phyloP scores from a whole-genome alignment of 1,140 invertebrate genomes.

The Odontomachus brunneus region DNA sequence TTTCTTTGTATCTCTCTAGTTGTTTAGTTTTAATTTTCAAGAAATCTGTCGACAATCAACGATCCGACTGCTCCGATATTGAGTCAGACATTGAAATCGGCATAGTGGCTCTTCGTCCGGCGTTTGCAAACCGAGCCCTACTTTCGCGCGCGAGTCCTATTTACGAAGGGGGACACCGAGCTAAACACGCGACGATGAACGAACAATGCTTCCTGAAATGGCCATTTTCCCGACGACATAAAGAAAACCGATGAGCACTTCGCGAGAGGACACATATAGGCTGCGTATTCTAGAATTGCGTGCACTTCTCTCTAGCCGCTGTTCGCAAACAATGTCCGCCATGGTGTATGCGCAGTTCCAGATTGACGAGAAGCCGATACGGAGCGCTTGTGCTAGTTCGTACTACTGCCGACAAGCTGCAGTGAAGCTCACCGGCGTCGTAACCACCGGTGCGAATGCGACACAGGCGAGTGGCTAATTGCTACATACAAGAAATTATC shows the following conservation, averaged over 20 bases:
- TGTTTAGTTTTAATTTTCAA: background rate
- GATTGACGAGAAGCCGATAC: conserved; percentile 47
- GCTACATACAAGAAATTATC: background rate
- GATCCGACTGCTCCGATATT: background rate
- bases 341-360: background rate
- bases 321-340: conserved; percentile 34
- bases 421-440: background rate
- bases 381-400: conserved; percentile 13
- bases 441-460: background rate
- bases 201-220: conserved; percentile 48
- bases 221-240: conserved; percentile 41
- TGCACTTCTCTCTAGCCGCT: background rate
- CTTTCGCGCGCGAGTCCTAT: conserved; percentile 3
- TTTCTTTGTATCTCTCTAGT: background rate
- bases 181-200: conserved; percentile 16
- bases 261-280: conserved; percentile 32
- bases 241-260: conserved; percentile 46
- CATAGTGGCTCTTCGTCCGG: conserved; percentile 4
- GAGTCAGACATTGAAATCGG: conserved; percentile 15
- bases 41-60: too few species aligned
- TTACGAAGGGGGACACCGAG: conserved; percentile 3
- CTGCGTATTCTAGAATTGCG: conserved; percentile 30
- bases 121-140: background rate
- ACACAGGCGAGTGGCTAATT: background rate
- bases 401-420: conserved; percentile 11